Conservation (phyloP, 2,797 vertebrate species). For the Parambassis ranga region DNA sequence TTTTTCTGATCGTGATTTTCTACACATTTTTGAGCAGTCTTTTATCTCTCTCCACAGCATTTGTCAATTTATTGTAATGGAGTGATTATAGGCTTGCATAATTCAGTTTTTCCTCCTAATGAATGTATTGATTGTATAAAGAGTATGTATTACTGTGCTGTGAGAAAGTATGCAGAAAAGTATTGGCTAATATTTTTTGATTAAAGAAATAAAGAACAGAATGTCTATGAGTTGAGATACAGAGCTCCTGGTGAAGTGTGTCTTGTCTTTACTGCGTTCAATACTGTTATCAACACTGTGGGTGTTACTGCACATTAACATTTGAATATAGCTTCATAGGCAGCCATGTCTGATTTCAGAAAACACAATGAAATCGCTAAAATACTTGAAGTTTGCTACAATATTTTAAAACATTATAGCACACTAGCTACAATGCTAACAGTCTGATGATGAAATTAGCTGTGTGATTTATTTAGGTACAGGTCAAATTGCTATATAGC, state of each 20-base stretch:
- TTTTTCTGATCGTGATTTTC: conserved; percentile 72
- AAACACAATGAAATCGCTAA: too few species aligned
- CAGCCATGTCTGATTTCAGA: too few species aligned
- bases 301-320: background rate
- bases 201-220: conserved; percentile 64
- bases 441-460: too few species aligned
- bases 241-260: background rate
- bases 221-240: conserved; percentile 31
- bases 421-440: too few species aligned
- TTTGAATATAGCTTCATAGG: too few species aligned
- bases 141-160: conserved; percentile 69
- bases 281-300: background rate
- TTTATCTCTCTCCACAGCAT: conserved; percentile 60
- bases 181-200: conserved; percentile 69
- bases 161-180: conserved; percentile 63
- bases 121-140: conserved; percentile 70
- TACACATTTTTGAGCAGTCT: conserved; percentile 65
- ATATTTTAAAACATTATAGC: too few species aligned
- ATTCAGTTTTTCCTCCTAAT: conserved; percentile 52
- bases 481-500: too few species aligned
- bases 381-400: too few species aligned
- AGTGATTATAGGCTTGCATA: conserved; percentile 71
- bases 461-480: too few species aligned
- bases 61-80: conserved; percentile 60
- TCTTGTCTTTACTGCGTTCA: conserved; percentile 1